These are phyloP conservation scores for Apodemia mormo DNA, from an alignment of 2,888 invertebrate genomes.

Conservation along the genomic window DNA sequence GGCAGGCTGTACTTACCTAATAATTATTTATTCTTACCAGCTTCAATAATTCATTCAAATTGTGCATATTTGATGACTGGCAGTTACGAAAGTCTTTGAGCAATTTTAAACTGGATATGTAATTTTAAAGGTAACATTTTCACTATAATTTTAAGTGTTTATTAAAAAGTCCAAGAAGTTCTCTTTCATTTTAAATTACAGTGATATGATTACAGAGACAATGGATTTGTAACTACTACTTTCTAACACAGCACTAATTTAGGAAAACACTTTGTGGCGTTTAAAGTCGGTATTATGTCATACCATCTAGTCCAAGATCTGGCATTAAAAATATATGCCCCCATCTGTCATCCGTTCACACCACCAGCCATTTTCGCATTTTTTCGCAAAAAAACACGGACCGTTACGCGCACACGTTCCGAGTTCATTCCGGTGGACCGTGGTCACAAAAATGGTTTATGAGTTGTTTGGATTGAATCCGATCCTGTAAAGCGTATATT, in stretches of 20 bases:
- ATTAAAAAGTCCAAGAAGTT: not conserved
- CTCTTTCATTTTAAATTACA: constrained; percentile 23
- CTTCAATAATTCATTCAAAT: not conserved
- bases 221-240: constrained; percentile 20
- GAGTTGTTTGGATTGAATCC: too few relatives aligned
- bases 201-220: constrained; percentile 25
- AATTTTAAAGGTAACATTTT: not conserved
- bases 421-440: too few relatives aligned
- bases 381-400: too few relatives aligned
- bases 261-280: not conserved
- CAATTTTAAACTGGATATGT: not conserved
- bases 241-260: not conserved
- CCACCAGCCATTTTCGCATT: too few relatives aligned
- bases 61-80: not conserved
- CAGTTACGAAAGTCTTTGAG: not conserved
- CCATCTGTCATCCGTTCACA: too few relatives aligned
- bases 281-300: not conserved
- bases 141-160: not conserved
- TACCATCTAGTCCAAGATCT: too few relatives aligned
- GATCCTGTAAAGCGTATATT: too few relatives aligned
- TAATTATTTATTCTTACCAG: not conserved
- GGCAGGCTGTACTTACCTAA: too few relatives aligned
- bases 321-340: too few relatives aligned
- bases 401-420: too few relatives aligned
- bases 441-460: too few relatives aligned